Evolutionary conservation across 2,113 vertebrate genomes (phyloP), one percentile per base, ranked within the genome.

Genomic region (Elachura formosa): DNA sequence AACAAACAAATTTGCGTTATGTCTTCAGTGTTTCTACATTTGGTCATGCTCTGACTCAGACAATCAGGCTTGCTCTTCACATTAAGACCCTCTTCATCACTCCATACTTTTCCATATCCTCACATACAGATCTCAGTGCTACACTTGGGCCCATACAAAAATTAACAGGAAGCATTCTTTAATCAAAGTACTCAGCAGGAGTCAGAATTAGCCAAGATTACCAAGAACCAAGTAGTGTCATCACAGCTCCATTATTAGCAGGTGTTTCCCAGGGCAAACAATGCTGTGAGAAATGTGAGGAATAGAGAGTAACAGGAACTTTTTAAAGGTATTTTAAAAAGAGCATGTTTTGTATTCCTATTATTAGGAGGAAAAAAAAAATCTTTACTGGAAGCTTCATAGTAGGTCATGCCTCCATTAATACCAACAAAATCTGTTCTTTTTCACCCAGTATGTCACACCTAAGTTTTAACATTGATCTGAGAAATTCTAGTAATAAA

Each of bases 241-340:
- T 82, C 84, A 80, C 79, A 97, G 72, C 45, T 92, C 24, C 41
- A 51, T 90, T 73, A 95, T 67, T 55, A 90, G 49, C 20, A 29
- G 67, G 94, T 95, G 85, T 92, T 97, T 93, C 83, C 68, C 77
- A 46, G 14, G 56, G 41, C 49, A 94, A 97, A 89, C 33, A 93
- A 46, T 36, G 11, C 31, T 92, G 18, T 52, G 40, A 93, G 77
- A 86, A 91, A 34, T 64, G 16, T 33, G 25, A 89, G 62, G 13
- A 34, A 86, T 31, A 78, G 18, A 40, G 5, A 55, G 20, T 40
- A 94, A 74, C 21, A 67, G 12, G 40, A 61, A 38, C 12, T 38
- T 84, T 13, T 6, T 36, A 36, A 43, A 71, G 77, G 8, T 11
- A 2, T 34, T 66, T 71, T 4, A 48, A 82, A 75, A n/a, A 2